Conservation (phyloP, 2,888 invertebrate genomes). For the Ganaspis brasiliensis region DNA sequence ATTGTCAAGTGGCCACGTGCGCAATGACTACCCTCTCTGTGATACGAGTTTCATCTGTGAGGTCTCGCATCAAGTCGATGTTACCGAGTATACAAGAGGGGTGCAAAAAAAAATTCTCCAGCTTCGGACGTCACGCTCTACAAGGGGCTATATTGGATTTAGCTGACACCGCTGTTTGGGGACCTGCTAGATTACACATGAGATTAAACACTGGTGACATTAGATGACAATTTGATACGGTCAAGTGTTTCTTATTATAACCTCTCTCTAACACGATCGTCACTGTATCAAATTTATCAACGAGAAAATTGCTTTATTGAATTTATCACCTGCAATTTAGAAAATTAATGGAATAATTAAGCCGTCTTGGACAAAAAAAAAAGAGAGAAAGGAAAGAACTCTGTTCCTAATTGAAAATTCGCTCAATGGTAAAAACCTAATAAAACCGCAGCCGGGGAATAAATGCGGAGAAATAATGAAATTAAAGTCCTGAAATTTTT, state of each 20-base stretch:
- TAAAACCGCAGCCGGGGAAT: neutral
- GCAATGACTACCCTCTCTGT: constrained; percentile 61
- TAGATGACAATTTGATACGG: constrained; percentile 71
- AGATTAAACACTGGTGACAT: constrained; percentile 74
- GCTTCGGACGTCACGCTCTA: constrained; percentile 74
- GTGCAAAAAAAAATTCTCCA: constrained; percentile 61
- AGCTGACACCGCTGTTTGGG: constrained; percentile 66
- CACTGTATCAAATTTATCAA: neutral
- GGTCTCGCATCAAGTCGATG: constrained; percentile 47
- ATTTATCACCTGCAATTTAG: neutral
- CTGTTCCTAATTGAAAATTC: too few species aligned
- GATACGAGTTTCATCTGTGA: constrained; percentile 39
- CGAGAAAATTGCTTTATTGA: neutral
- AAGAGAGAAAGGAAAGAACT: too few species aligned
- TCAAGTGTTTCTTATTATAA: constrained; percentile 69
- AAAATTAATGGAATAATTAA: neutral
- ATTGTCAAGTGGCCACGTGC: constrained; percentile 78
- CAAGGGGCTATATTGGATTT: constrained; percentile 77
- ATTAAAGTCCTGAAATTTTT: neutral
- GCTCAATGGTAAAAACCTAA: neutral
- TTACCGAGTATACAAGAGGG: constrained; percentile 23
- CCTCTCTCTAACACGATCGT: neutral
- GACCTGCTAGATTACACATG: constrained; percentile 78
- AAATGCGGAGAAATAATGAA: neutral
- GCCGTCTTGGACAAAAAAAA: neutral